Evolutionary conservation across 2,113 vertebrate genomes (phyloP), one percentile per base, ranked within the genome.

Genomic region (Phycodurus eques): DNA sequence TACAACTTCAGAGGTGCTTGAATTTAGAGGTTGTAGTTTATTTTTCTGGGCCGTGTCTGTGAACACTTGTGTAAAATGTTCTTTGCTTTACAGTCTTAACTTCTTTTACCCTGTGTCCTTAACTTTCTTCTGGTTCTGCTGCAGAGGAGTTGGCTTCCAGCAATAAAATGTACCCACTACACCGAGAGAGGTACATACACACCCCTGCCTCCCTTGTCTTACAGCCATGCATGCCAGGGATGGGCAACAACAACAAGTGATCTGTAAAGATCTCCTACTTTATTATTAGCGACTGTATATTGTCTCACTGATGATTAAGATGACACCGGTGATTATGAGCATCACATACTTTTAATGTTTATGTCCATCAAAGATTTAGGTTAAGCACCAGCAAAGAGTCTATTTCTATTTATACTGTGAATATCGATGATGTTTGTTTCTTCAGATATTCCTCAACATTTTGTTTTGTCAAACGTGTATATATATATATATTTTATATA

Each of bases 121-220:
- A 31, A 53, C 47, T 86, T 71, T 75, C 79, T 77, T 73, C 65
- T 76, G 67, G 72, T 76, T 73, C 63, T 69, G 80, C 88, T 88
- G 82, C 89, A 90, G 84, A 88, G 82, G 87, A 89, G 73, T 82
- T 83, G 67, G 64, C 75, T 63, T 51, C 77, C 8, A 82, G 76
- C 88, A 85, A 76, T 91, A 91, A 91, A 88, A 92, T 92, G 92
- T 90, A 90, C 87, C 89, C 86, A 44, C 80, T 85, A 78, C 91
- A 92, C 71, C 82, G 88, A 90, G 90, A 92, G 77, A 91, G 92
- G 92, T 92, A 92, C 72, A 68, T 39, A 60, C 68, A 22, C 35
- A 15, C 51, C 13, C 14, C 57, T 6, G 17, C 80, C 12, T 87
- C 61, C 31, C 33, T 20, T 81, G 68, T 85, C 74, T 87, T 61